Percentiles rank a stretch among this genome's conserved stretches.
Conservation (phyloP, 2,113 vertebrate genomes). For the Apistogramma diplotaenia region DNA sequence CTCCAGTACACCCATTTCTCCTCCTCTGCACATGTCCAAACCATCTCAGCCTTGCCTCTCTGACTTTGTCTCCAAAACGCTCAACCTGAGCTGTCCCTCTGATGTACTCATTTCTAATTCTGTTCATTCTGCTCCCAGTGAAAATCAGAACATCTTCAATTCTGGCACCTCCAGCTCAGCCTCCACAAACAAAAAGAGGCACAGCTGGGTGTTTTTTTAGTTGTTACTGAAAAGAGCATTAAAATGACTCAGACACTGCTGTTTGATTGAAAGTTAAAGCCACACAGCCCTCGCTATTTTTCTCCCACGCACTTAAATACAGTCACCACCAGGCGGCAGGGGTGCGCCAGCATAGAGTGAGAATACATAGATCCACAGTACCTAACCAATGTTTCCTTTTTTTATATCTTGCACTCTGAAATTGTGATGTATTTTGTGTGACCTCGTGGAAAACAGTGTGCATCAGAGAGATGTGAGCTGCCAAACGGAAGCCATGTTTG, state of each 20-base stretch:
- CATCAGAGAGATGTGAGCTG: too few species aligned
- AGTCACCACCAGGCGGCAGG: slow-evolving; percentile 19
- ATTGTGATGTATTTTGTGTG: too few species aligned
- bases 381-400: neutral
- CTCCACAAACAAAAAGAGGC: neutral
- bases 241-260: neutral
- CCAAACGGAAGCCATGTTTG: neutral
- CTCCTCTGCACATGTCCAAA: neutral
- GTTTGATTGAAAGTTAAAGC: neutral
- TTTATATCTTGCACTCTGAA: neutral
- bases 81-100: neutral
- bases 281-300: neutral
- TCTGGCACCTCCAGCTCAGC: too few species aligned
- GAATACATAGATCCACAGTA: neutral
- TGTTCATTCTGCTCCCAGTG: neutral
- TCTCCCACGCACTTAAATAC: neutral
- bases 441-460: neutral
- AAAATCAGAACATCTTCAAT: too few species aligned
- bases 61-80: neutral
- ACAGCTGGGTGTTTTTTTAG: neutral
- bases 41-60: neutral
- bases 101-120: neutral
- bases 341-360: neutral
- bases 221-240: neutral
- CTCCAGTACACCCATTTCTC: neutral